Base-by-base conservation (phyloP, 2,888 invertebrate genomes). In the Polydrusus pterygomalis region DNA sequence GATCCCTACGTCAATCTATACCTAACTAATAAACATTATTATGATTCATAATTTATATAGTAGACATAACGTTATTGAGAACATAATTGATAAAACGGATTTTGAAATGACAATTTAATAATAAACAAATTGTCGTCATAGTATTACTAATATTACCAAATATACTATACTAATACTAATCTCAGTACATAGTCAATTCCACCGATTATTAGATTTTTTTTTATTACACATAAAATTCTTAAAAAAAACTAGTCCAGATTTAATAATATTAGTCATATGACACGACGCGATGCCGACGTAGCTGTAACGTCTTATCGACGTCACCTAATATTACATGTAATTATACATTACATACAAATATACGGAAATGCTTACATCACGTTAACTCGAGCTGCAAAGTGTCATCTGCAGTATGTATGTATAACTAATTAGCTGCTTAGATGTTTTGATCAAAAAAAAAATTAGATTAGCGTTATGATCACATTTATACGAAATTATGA, bases 1-100 rank as follows among this genome's bases (percentile, higher is more conserved):
- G 17, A 25, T 18, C 17, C 13, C 20, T 54, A 54, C 25, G 54
- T 30, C 15, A 54, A 11, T 30, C 8, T 1, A 2, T 11, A 20
- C 54, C 13, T 30, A 15, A 9, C 54, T 17, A 54, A 54, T 1
- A 30, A 54, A 30, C 25, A 54, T 54, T 54, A 54, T 1, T 11
- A 54, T 54, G 54, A 54, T 5, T 54, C 54, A 54, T 30, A 11
- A 11, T 18, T 18, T 18, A 51, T 54, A 30, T 54, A 13, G 30
- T 25, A 54, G 54, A 54, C 54, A 54, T 47, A 47, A 47, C n/a
- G 47, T 47, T 25, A 54, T 54, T 30, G n/a, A 54, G 54, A 54
- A 17, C 25, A 54, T 54, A 54, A 54, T 54, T 20, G 54, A 54
- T 54, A 54, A 54, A 25, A 30, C 30, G n/a, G 54, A 54, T 54